Evolutionary conservation across 2,888 invertebrate species (phyloP).

Genomic region (Protonemura montana): DNA sequence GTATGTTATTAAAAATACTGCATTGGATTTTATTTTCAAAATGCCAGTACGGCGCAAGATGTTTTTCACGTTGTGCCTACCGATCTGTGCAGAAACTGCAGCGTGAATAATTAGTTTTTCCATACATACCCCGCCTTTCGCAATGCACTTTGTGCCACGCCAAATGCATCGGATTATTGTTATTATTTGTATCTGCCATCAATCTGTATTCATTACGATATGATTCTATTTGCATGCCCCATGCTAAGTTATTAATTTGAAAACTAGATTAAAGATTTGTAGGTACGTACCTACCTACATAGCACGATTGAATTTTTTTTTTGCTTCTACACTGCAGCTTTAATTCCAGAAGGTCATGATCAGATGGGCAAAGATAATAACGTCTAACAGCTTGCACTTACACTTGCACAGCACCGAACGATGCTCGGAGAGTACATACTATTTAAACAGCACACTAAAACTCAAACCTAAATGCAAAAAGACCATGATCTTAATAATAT

Average conservation of each 20-base stretch:
- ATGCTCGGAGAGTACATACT: background rate
- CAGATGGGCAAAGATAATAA: background rate
- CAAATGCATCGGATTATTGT: background rate
- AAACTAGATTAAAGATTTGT: background rate
- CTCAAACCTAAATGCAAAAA: too few species aligned
- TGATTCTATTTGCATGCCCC: conserved; percentile 3
- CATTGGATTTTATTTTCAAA: too few species aligned
- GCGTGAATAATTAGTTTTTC: too few species aligned
- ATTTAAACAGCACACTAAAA: background rate
- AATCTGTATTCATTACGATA: background rate
- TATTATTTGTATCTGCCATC: background rate
- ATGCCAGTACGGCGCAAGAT: too few species aligned
- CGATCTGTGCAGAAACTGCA: too few species aligned
- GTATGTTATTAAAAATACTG: too few species aligned
- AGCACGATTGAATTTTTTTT: background rate
- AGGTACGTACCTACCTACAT: background rate
- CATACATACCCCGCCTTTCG: too few species aligned
- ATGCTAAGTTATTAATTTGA: conserved; percentile 12
- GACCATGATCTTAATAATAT: too few species aligned
- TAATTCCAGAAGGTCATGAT: background rate
- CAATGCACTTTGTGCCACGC: background rate
- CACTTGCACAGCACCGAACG: background rate
- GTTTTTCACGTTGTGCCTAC: too few species aligned
- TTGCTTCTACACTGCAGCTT: background rate
- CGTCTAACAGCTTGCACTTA: background rate